Conservation (phyloP, 2,797 vertebrate species). For the Arctocebus calabarensis region DNA sequence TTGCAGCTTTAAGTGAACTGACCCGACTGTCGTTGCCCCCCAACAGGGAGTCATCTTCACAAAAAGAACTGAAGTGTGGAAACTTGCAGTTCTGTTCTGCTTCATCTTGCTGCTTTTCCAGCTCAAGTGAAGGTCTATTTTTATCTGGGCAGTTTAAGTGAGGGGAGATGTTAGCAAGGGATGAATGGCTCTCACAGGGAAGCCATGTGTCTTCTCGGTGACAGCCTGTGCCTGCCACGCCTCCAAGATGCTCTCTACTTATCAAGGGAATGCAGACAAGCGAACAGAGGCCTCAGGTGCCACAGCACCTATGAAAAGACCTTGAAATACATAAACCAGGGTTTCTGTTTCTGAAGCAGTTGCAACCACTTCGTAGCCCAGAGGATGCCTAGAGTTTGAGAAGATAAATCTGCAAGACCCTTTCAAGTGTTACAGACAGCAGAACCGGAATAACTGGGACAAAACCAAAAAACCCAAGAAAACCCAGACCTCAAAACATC, state of each 20-base stretch:
- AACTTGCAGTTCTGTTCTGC: not conserved
- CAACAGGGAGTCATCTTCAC: not conserved
- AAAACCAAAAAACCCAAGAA: not conserved
- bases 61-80: not conserved
- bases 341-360: conserved; percentile 27
- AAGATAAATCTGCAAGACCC: not conserved
- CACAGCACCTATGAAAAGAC: conserved; percentile 17
- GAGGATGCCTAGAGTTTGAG: not conserved
- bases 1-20: not conserved
- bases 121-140: conserved; percentile 49
- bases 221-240: not conserved
- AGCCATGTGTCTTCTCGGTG: conserved; percentile 8
- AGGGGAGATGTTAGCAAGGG: not conserved
- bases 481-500: not conserved
- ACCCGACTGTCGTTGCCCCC: not conserved
- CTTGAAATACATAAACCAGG: not conserved
- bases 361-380: not conserved
- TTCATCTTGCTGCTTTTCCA: not conserved
- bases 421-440: conserved; percentile 37
- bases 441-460: not conserved
- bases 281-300: not conserved
- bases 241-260: not conserved
- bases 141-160: conserved; percentile 20
- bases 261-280: not conserved
- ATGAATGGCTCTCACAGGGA: not conserved